Conservation (phyloP, 2,888 invertebrate species). For the Eugnorisma glareosa region DNA sequence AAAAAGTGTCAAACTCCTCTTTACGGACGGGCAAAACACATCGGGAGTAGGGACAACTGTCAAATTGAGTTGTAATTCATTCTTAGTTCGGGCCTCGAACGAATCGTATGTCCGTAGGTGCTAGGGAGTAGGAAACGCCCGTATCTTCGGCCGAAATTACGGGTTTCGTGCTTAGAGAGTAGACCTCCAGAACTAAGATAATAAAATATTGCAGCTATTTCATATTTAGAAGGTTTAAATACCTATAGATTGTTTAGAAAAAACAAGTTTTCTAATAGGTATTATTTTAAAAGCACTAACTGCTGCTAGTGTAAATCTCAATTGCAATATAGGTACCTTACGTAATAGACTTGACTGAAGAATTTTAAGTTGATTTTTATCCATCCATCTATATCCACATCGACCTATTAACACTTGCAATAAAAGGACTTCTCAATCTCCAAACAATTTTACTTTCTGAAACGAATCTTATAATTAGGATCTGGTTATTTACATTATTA, state of each 20-base stretch:
- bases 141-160: too few relatives aligned
- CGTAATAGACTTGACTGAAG: background rate
- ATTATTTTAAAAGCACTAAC: background rate
- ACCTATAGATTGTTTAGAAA: background rate
- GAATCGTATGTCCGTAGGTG: too few relatives aligned
- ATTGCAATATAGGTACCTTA: too few relatives aligned
- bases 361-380: background rate
- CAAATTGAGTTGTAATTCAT: too few relatives aligned
- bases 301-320: background rate
- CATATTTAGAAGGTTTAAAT: background rate
- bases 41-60: too few relatives aligned
- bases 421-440: background rate
- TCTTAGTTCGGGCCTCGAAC: too few relatives aligned
- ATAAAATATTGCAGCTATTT: background rate
- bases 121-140: too few relatives aligned
- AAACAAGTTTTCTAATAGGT: background rate
- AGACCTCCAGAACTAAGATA: too few relatives aligned
- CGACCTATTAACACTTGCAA: background rate
- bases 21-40: too few relatives aligned
- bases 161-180: too few relatives aligned
- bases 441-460: background rate
- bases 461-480: background rate
- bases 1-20: too few relatives aligned
- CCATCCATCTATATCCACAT: background rate
- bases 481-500: too few relatives aligned